Evolutionary conservation across 1,140 invertebrate species (phyloP).

Genomic region (Dreissena polymorpha): DNA sequence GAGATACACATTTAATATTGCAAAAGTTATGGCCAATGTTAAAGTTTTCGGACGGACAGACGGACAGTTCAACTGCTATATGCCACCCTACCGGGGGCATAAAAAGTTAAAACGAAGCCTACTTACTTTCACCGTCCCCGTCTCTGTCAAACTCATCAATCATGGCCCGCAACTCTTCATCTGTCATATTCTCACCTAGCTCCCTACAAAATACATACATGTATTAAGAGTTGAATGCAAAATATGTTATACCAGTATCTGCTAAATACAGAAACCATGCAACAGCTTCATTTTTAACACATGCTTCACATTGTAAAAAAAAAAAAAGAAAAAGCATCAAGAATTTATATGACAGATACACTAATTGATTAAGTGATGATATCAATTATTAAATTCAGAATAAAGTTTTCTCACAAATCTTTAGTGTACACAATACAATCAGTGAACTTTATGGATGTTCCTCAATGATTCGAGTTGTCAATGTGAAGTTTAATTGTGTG

Average conservation of each 20-base stretch:
- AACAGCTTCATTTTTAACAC: not conserved
- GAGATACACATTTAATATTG: too few species aligned
- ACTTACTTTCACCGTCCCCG: conserved; percentile 80
- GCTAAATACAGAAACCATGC: not conserved
- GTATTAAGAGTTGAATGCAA: not conserved
- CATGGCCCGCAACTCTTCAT: conserved; percentile 80
- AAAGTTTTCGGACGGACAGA: too few species aligned
- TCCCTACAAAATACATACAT: conserved; percentile 72
- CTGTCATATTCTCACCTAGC: conserved; percentile 79
- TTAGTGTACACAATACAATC: too few species aligned
- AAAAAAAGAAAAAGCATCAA: not conserved
- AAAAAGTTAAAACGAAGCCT: not conserved
- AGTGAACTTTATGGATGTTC: too few species aligned
- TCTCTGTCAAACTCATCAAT: conserved; percentile 80
- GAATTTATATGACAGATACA: not conserved
- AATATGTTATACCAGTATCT: not conserved
- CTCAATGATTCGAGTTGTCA: too few species aligned
- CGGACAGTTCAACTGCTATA: too few species aligned
- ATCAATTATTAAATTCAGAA: not conserved
- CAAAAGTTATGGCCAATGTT: too few species aligned
- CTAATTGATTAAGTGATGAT: not conserved
- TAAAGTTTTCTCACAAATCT: too few species aligned
- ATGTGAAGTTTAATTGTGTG: too few species aligned
- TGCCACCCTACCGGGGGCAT: not conserved
- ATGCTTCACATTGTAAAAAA: not conserved